Percentiles rank a stretch among this genome's conserved stretches.
Evolutionary conservation across 2,113 vertebrate species (phyloP).

Genomic region (Elaphurus davidianus): DNA sequence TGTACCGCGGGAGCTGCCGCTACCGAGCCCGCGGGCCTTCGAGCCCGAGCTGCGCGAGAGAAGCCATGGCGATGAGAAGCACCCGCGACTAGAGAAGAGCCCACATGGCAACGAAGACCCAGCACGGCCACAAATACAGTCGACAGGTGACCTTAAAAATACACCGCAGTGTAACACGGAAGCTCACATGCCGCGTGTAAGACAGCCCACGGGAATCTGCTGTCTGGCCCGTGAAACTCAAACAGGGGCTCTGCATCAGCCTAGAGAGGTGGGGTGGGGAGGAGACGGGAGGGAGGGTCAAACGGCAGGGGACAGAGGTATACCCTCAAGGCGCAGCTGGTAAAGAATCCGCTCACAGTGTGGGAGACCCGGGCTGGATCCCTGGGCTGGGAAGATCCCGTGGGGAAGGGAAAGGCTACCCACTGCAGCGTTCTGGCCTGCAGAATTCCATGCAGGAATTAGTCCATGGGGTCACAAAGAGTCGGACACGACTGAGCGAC

Average conservation of each 20-base stretch:
- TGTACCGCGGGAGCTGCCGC: neutral
- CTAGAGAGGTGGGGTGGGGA: neutral
- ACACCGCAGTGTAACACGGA: rapidly evolving
- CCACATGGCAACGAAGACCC: neutral
- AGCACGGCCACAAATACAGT: neutral
- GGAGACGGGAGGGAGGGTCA: neutral
- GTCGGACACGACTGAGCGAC: too few species aligned
- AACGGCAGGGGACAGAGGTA: neutral
- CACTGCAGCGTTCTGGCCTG: too few species aligned
- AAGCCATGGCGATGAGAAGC: rapidly evolving
- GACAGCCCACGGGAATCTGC: neutral
- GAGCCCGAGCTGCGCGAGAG: neutral
- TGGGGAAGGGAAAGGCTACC: too few species aligned
- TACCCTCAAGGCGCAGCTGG: neutral
- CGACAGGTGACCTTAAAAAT: neutral
- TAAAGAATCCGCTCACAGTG: too few species aligned
- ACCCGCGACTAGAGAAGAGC: neutral
- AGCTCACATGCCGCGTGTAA: neutral
- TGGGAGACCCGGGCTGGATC: too few species aligned
- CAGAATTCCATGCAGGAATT: too few species aligned
- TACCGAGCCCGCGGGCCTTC: neutral
- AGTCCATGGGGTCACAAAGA: too few species aligned
- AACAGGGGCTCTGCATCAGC: neutral
- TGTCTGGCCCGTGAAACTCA: neutral
- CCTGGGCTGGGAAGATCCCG: too few species aligned